Evolutionary conservation across 2,797 vertebrate species (phyloP).

Genomic region (Bradypodion pumilum): DNA sequence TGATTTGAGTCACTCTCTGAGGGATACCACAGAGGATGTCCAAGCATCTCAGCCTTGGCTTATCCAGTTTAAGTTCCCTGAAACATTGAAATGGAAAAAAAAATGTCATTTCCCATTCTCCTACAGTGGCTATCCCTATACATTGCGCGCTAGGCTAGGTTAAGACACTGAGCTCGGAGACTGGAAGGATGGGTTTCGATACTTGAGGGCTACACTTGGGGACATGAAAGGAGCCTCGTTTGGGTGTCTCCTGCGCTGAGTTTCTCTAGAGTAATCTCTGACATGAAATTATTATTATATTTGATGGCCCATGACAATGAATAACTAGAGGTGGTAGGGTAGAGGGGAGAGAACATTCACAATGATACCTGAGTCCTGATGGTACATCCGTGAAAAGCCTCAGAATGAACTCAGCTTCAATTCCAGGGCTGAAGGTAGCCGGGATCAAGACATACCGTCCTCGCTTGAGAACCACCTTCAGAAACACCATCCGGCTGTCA

Average conservation of each 20-base stretch:
- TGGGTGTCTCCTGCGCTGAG: too few species aligned
- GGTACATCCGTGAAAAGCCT: constrained; percentile 88
- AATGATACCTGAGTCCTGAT: constrained; percentile 80
- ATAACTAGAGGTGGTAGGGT: too few species aligned
- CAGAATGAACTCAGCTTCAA: constrained; percentile 83
- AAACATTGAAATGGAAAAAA: constrained; percentile 16
- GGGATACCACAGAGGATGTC: constrained; percentile 86
- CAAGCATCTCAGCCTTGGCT: constrained; percentile 84
- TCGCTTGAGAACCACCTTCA: constrained; percentile 77
- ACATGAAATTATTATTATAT: too few species aligned
- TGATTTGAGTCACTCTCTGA: constrained; percentile 84
- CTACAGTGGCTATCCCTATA: too few species aligned
- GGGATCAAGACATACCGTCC: constrained; percentile 90
- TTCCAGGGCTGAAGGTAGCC: constrained; percentile 82
- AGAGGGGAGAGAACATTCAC: not conserved
- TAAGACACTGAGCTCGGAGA: too few species aligned
- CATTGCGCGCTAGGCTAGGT: too few species aligned
- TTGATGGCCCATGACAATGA: too few species aligned
- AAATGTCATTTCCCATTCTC: not conserved
- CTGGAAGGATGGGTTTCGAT: too few species aligned
- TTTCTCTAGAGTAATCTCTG: too few species aligned
- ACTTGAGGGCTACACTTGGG: too few species aligned
- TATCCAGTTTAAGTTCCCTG: constrained; percentile 87
- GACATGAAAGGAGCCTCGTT: too few species aligned
- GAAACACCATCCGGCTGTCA: constrained; percentile 86